Evolutionary conservation across 2,113 vertebrate species (phyloP).

Genomic region (Pachycephala philippinensis): DNA sequence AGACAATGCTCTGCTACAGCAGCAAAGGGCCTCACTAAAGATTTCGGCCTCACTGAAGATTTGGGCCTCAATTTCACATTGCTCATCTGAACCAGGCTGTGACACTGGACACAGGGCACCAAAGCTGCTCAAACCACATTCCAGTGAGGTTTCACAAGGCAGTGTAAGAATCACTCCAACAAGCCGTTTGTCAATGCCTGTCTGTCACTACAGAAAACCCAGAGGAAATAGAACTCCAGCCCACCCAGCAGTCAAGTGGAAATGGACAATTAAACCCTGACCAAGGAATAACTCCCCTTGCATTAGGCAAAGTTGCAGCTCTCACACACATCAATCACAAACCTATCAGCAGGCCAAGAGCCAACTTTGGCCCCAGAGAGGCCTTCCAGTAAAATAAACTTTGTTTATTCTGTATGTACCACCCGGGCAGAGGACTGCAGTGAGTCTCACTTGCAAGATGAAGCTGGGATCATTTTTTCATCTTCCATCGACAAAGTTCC

Average conservation of each 20-base stretch:
- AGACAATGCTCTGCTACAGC: neutral
- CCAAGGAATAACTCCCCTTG: neutral
- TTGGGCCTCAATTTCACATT: too few species aligned
- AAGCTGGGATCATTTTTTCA: neutral
- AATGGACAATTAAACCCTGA: neutral
- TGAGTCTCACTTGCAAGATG: neutral
- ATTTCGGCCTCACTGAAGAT: neutral
- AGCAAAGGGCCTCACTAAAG: neutral
- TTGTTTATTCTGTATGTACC: neutral
- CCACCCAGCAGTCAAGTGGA: neutral
- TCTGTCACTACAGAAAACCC: neutral
- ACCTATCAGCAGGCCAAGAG: neutral
- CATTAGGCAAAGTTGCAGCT: neutral
- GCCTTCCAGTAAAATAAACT: neutral
- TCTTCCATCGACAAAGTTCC: neutral
- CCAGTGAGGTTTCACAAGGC: neutral
- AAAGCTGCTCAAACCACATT: neutral
- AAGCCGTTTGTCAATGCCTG: neutral
- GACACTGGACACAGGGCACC: neutral
- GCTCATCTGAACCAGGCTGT: neutral
- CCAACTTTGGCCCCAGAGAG: neutral
- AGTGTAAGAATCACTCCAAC: neutral
- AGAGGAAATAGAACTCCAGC: neutral
- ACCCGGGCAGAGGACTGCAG: neutral
- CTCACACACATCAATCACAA: neutral